Percentiles rank a stretch among this genome's conserved stretches.
Evolutionary conservation across 2,113 vertebrate genomes (phyloP).

Genomic region (Hypanus sabinus): DNA sequence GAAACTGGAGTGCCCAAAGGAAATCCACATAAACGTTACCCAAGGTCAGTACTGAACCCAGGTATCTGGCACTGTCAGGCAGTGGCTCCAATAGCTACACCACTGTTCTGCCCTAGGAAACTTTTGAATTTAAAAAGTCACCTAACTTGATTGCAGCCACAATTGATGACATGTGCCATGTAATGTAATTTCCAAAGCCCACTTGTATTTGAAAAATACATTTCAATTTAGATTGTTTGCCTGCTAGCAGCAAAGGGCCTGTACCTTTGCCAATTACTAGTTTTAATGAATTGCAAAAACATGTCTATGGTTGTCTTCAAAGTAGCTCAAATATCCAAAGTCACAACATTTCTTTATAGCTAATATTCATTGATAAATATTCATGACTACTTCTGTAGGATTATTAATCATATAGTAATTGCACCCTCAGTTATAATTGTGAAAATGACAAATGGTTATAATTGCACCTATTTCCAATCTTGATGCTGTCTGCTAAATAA

Average conservation of each 20-base stretch:
- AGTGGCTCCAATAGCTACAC: too few relatives aligned
- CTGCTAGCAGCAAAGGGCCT: conserved; percentile 47
- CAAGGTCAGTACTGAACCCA: too few relatives aligned
- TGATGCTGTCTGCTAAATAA: conserved; percentile 41
- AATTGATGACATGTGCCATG: conserved; percentile 57
- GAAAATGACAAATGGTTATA: conserved; percentile 68
- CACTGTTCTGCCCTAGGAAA: conserved; percentile 45
- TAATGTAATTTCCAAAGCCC: conserved; percentile 66
- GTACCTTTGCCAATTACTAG: conserved; percentile 55
- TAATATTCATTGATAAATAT: conserved; percentile 44
- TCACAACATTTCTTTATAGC: conserved; percentile 21
- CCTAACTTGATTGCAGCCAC: conserved; percentile 63
- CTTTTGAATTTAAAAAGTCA: conserved; percentile 51
- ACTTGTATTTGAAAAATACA: conserved; percentile 65
- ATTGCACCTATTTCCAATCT: conserved; percentile 52
- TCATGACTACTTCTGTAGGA: conserved; percentile 60
- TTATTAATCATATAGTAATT: conserved; percentile 36
- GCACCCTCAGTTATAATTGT: conserved; percentile 55
- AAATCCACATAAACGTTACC: too few relatives aligned
- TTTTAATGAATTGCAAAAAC: conserved; percentile 62
- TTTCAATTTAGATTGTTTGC: conserved; percentile 49
- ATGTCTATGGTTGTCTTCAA: conserved; percentile 59
- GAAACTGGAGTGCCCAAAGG: too few relatives aligned
- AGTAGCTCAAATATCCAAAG: conserved; percentile 53
- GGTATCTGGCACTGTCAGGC: too few relatives aligned